Percentiles rank a stretch among this genome's conserved stretches.
phyloP scores from a whole-genome alignment of 2,888 invertebrate species.

The Orchesella flavescens region DNA sequence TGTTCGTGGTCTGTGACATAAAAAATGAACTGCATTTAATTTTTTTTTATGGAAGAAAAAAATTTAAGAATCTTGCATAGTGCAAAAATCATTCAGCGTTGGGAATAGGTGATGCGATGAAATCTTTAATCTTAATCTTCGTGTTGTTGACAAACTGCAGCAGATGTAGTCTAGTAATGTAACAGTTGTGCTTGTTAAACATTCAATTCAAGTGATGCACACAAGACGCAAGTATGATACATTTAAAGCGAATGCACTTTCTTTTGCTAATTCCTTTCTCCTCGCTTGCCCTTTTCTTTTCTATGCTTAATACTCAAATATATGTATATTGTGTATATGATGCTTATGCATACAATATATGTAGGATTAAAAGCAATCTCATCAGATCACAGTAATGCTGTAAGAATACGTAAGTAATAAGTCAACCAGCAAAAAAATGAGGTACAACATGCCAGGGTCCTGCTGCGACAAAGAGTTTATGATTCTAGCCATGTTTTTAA shows the following conservation, averaged over 20 bases:
- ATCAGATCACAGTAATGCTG: not conserved
- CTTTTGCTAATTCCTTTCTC: constrained; percentile 11
- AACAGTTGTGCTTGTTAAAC: too few species aligned
- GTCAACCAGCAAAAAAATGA: constrained; percentile 58
- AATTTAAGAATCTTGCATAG: too few species aligned
- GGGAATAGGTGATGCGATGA: too few species aligned
- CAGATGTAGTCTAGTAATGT: too few species aligned
- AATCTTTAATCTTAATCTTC: too few species aligned
- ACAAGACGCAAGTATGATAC: too few species aligned
- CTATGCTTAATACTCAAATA: not conserved
- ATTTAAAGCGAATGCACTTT: not conserved
- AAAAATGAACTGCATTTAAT: too few species aligned
- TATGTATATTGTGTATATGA: not conserved
- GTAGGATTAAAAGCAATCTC: constrained; percentile 5
- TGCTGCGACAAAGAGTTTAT: constrained; percentile 55
- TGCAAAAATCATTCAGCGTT: too few species aligned
- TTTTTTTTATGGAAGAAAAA: too few species aligned
- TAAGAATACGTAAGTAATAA: constrained; percentile 28
- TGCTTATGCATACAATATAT: not conserved
- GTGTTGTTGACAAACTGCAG: too few species aligned
- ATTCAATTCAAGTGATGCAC: too few species aligned
- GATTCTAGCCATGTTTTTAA: constrained; percentile 54
- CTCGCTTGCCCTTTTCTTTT: not conserved
- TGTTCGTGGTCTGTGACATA: too few species aligned
- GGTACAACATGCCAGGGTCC: constrained; percentile 48